Evolutionary conservation across 2,113 vertebrate genomes (phyloP).

Genomic region (Leiothrix lutea): DNA sequence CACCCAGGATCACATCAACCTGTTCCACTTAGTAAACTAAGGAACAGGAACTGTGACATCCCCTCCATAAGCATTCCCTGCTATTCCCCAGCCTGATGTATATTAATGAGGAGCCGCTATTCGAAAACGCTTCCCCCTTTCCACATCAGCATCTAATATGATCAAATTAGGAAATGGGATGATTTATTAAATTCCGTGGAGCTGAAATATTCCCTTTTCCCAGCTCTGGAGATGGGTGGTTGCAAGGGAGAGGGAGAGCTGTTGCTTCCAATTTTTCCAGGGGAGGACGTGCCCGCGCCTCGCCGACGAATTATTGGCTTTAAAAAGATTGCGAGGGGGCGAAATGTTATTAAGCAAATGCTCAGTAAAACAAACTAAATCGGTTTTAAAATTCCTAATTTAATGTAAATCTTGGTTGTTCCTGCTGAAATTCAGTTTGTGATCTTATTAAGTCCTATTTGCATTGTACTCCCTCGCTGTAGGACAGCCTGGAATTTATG

Average conservation of each 20-base stretch:
- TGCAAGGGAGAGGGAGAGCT: conserved; percentile 80
- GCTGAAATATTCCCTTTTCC: conserved; percentile 83
- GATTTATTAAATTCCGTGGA: conserved; percentile 83
- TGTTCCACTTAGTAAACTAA: conserved; percentile 89
- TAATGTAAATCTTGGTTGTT: conserved; percentile 84
- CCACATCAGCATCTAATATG: conserved; percentile 88
- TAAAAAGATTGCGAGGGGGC: conserved; percentile 81
- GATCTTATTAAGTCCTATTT: conserved; percentile 85
- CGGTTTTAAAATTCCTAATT: conserved; percentile 83
- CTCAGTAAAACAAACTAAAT: conserved; percentile 87
- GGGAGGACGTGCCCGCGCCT: conserved; percentile 71
- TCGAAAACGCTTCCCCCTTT: conserved; percentile 79
- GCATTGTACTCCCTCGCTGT: conserved; percentile 76
- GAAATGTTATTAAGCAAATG: conserved; percentile 88
- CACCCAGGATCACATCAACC: conserved; percentile 86
- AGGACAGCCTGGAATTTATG: conserved; percentile 80
- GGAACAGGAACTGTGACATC: conserved; percentile 85
- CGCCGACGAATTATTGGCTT: conserved; percentile 81
- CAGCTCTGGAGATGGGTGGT: conserved; percentile 75
- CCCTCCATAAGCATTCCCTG: conserved; percentile 80
- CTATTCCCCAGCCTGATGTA: conserved; percentile 87
- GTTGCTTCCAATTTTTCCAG: conserved; percentile 84
- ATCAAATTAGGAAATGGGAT: conserved; percentile 88
- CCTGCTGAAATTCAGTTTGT: conserved; percentile 82
- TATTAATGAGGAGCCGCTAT: conserved; percentile 87